Evolutionary conservation across 2,888 invertebrate species (phyloP).

Genomic region (Stenoptilia bipunctidactyla): DNA sequence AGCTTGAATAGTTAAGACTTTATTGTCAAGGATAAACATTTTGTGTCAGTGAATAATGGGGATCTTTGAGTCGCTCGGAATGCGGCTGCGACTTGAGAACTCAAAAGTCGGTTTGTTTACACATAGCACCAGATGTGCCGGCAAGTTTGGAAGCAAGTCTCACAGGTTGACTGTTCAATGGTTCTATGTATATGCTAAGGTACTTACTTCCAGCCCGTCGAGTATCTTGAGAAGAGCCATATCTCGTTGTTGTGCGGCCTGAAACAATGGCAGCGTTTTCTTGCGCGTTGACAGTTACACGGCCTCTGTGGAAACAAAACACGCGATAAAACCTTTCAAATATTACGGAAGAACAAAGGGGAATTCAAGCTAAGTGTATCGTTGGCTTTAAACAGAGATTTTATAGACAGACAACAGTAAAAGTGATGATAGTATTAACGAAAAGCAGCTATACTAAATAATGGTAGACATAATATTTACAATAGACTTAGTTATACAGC

Average conservation of each 20-base stretch:
- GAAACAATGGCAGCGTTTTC: slow-evolving; percentile 93
- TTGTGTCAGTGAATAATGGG: slow-evolving; percentile 5
- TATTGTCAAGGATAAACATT: not conserved
- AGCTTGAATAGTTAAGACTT: no score
- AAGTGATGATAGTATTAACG: no score
- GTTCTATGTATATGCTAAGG: slow-evolving; percentile 16
- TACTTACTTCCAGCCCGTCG: slow-evolving; percentile 92
- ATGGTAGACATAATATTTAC: no score
- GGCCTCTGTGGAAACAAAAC: slow-evolving; percentile 75
- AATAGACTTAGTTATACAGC: no score
- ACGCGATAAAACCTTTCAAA: not conserved
- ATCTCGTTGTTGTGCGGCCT: slow-evolving; percentile 92
- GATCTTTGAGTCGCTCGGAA: not conserved
- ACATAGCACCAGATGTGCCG: no score
- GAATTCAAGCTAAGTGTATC: not conserved
- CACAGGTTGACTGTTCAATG: no score
- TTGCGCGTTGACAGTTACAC: slow-evolving; percentile 90
- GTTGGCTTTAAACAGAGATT: not conserved
- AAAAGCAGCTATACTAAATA: no score
- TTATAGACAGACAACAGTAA: no score
- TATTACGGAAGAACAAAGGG: not conserved
- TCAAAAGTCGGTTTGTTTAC: no score
- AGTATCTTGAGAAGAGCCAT: slow-evolving; percentile 98
- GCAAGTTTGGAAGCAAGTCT: no score
- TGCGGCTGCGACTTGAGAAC: slow-evolving; percentile 8